Percentiles rank a stretch among this genome's conserved stretches.
These are phyloP conservation scores for Spodoptera exigua DNA, from an alignment of 2,888 invertebrate genomes.

Conservation along the genomic window DNA sequence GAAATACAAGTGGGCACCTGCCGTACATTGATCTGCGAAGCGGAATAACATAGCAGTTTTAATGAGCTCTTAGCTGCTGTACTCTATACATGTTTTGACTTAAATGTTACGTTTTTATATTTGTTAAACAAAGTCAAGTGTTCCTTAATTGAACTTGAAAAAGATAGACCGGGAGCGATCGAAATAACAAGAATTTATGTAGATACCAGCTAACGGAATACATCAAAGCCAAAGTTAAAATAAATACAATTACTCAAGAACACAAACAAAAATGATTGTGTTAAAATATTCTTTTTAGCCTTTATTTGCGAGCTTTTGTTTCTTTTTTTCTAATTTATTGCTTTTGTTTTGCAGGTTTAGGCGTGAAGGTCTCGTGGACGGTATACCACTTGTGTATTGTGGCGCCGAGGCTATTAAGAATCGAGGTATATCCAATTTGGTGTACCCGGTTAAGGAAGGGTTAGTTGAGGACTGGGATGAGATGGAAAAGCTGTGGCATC, in stretches of 20 bases:
- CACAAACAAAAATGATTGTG: no score
- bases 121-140: slow-evolving; percentile 2
- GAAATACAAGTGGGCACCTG: not conserved
- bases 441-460: slow-evolving; percentile 94
- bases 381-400: slow-evolving; percentile 84
- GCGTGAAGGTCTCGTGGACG: slow-evolving; percentile 66
- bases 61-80: slow-evolving; percentile 9
- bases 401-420: slow-evolving; percentile 90
- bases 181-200: not conserved
- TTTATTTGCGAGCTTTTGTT: no score
- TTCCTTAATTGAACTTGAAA: slow-evolving; percentile 8
- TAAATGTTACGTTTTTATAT: not conserved
- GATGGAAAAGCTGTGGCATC: slow-evolving; percentile 97
- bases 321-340: no score
- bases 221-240: not conserved
- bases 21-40: slow-evolving; percentile 10
- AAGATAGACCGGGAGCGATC: slow-evolving; percentile 8
- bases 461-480: slow-evolving; percentile 95
- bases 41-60: slow-evolving; percentile 3
- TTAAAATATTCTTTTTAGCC: no score
- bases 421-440: slow-evolving; percentile 85
- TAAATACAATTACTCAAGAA: not conserved
- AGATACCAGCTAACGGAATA: not conserved
- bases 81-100: not conserved
- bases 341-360: slow-evolving; percentile 65